These are phyloP conservation scores for Lepilemur ruficaudatus DNA, from an alignment of 2,797 vertebrate species.

Conservation along the genomic window DNA sequence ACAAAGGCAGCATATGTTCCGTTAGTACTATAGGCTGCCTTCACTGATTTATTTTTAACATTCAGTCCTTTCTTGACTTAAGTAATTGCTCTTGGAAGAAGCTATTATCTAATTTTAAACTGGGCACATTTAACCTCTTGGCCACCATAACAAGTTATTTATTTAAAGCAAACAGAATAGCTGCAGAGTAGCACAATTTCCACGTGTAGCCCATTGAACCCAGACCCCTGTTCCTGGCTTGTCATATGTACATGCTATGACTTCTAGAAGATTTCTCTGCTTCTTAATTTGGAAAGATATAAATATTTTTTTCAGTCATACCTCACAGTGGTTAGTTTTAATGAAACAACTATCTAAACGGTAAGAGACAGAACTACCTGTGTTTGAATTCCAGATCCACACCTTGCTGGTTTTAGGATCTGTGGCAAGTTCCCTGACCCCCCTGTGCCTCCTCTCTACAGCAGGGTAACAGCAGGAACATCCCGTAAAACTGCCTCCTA, in stretches of 20 bases:
- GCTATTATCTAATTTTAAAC: constrained; percentile 44
- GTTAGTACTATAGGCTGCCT: background rate
- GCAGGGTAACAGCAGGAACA: background rate
- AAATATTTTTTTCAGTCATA: background rate
- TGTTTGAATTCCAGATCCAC: background rate
- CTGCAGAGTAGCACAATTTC: background rate
- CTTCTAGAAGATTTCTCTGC: background rate
- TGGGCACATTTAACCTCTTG: constrained; percentile 32
- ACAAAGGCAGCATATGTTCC: background rate
- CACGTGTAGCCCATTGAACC: background rate
- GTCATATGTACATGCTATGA: background rate
- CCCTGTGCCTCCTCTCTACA: background rate
- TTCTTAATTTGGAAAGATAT: constrained; percentile 12
- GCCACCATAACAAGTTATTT: background rate
- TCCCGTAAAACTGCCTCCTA: background rate
- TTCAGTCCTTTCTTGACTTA: background rate
- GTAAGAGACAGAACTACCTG: background rate
- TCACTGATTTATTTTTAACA: constrained; percentile 53
- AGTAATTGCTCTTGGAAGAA: constrained; percentile 35
- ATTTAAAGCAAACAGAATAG: background rate
- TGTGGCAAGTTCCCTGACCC: background rate
- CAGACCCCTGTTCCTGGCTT: background rate
- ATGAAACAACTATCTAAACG: background rate
- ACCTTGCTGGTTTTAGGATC: background rate
- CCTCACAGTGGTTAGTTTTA: background rate